Evolutionary conservation across 2,113 vertebrate genomes (phyloP).

Genomic region (Taxidea taxus): DNA sequence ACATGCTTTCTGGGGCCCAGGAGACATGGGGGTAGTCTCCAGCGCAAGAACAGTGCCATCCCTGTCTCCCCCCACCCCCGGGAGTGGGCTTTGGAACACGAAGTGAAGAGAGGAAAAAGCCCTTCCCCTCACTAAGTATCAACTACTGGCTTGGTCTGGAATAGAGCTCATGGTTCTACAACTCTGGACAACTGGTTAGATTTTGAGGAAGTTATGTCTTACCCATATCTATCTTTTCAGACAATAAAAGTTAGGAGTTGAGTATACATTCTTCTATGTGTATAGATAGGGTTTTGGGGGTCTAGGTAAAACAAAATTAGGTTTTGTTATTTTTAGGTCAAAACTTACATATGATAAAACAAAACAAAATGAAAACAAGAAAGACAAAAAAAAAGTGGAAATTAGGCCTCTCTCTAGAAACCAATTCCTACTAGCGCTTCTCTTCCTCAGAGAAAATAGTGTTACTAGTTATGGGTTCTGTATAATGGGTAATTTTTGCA

Average conservation of each 20-base stretch:
- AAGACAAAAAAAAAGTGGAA: not conserved
- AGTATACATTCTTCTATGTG: not conserved
- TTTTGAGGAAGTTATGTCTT: not conserved
- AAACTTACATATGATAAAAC: not conserved
- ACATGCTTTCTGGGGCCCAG: not conserved
- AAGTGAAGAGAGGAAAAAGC: not conserved
- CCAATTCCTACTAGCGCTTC: not conserved
- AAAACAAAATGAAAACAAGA: not conserved
- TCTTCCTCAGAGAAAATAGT: not conserved
- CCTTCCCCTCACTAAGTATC: too few relatives aligned
- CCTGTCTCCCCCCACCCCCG: fast-evolving
- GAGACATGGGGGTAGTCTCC: not conserved
- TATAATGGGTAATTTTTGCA: not conserved
- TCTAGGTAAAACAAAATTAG: not conserved
- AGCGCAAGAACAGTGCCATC: fast-evolving
- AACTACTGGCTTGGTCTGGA: not conserved
- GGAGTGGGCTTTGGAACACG: too few relatives aligned
- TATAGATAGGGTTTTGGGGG: not conserved
- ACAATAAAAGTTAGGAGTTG: not conserved
- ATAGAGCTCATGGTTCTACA: not conserved
- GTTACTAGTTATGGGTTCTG: not conserved
- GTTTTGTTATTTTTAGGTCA: not conserved
- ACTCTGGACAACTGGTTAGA: not conserved
- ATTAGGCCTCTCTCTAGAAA: not conserved
- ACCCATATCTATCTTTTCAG: not conserved